phyloP scores from a whole-genome alignment of 2,888 invertebrate species.

The Synergus gifuensis region DNA sequence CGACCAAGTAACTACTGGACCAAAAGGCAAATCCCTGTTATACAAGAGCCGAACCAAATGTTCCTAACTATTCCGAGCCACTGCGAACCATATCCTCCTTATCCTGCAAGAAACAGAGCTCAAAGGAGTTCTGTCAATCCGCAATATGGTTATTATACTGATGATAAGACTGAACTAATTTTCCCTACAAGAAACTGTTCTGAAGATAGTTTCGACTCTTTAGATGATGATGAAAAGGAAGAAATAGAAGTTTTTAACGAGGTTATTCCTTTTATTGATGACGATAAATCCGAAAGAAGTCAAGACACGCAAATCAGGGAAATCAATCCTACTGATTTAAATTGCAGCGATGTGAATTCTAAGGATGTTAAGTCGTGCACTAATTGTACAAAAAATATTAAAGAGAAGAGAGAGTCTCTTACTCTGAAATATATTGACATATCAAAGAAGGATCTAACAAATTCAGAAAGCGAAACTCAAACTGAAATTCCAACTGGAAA shows the following conservation, averaged over 20 bases:
- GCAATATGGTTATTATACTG: slow-evolving; percentile 63
- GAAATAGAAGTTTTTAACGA: not conserved
- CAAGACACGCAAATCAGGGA: not conserved
- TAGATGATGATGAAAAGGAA: slow-evolving; percentile 49
- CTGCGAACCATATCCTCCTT: slow-evolving; percentile 62
- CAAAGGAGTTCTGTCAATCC: slow-evolving; percentile 48
- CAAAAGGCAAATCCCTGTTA: slow-evolving; percentile 63
- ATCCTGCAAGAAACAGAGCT: slow-evolving; percentile 56
- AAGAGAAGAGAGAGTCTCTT: not conserved
- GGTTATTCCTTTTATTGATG: slow-evolving; percentile 35
- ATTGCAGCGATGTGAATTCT: not conserved
- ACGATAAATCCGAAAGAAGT: slow-evolving; percentile 1
- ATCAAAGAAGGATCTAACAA: not conserved
- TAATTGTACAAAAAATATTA: not conserved
- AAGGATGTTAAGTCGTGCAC: not conserved
- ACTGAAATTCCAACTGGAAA: not conserved
- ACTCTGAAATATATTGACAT: slow-evolving; percentile 2
- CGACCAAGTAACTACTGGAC: slow-evolving; percentile 59
- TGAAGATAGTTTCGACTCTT: slow-evolving; percentile 56
- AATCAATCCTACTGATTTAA: not conserved
- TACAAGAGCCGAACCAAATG: slow-evolving; percentile 65
- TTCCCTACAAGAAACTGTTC: slow-evolving; percentile 60
- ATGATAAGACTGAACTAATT: slow-evolving; percentile 65
- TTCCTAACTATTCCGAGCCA: slow-evolving; percentile 69
- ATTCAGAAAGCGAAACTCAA: not conserved